phyloP scores from a whole-genome alignment of 2,113 vertebrate genomes.

The Spheniscus mendiculus region DNA sequence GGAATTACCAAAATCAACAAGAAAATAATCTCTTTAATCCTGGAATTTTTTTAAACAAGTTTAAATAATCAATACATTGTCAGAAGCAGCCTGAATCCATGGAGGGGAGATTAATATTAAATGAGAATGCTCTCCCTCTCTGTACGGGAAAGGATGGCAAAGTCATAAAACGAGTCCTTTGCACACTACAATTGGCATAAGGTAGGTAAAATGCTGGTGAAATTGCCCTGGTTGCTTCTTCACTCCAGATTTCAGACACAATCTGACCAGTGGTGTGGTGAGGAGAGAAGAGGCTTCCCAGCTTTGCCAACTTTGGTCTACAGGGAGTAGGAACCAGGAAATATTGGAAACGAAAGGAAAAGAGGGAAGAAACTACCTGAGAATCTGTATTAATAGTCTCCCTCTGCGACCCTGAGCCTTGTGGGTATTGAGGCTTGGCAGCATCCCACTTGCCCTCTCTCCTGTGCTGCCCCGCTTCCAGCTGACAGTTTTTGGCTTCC shows the following conservation, averaged over 20 bases:
- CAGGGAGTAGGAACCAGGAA: neutral
- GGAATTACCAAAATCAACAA: conserved; percentile 6
- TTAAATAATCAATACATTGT: conserved; percentile 66
- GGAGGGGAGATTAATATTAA: conserved; percentile 44
- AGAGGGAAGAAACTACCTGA: neutral
- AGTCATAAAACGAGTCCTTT: neutral
- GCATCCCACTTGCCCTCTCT: neutral
- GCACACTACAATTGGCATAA: neutral
- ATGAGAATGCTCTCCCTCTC: conserved; percentile 5
- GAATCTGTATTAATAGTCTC: neutral
- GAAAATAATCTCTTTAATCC: conserved; percentile 45
- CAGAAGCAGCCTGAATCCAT: neutral
- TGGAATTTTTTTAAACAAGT: conserved; percentile 33
- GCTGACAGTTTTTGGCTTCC: neutral
- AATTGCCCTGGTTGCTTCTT: neutral
- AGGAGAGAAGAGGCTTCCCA: neutral
- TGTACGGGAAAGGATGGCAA: neutral
- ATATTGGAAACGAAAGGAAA: neutral
- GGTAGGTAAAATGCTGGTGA: neutral
- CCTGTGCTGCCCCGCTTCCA: neutral
- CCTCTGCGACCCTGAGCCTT: neutral
- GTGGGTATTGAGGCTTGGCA: neutral
- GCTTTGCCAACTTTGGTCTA: neutral
- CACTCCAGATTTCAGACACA: neutral
- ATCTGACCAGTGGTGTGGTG: neutral